These are phyloP conservation scores for Agonopterix alstromeriana DNA, from an alignment of 2,888 invertebrate genomes.

Conservation along the genomic window DNA sequence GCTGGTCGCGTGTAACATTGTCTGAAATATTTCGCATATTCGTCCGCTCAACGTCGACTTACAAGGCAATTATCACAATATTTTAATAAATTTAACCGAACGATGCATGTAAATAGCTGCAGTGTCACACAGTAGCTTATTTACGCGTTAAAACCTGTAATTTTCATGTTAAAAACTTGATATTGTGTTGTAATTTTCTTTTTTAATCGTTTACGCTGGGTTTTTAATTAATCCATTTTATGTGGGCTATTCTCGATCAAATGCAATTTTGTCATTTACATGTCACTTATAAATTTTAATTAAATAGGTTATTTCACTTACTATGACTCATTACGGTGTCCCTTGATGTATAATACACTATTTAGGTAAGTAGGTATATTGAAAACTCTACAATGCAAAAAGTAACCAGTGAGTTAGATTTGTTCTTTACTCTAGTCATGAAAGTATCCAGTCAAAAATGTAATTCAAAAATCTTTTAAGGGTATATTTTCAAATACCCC, in stretches of 20 bases:
- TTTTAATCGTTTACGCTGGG: neutral
- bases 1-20: slow-evolving; percentile 10
- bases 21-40: slow-evolving; percentile 12
- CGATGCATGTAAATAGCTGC: slow-evolving; percentile 6
- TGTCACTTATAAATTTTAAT: no score
- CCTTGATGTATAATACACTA: no score
- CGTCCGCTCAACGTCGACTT: slow-evolving; percentile 4
- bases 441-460: no score
- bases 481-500: no score
- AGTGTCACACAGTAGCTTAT: slow-evolving; percentile 8
- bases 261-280: neutral
- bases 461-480: no score
- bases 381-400: no score
- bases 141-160: slow-evolving; percentile 9
- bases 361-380: no score
- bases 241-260: neutral
- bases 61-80: slow-evolving; percentile 14
- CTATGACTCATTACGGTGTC: neutral
- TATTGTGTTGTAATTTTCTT: slow-evolving; percentile 6
- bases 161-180: slow-evolving; percentile 10
- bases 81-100: slow-evolving; percentile 10
- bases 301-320: neutral
- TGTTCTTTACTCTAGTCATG: no score
- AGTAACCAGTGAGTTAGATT: no score
- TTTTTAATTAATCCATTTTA: slow-evolving; percentile 5